A percentile compares a stretch with the other conserved stretches of the same genome.
These are phyloP conservation scores for Mus caroli DNA, from an alignment of 2,797 vertebrate genomes.

Conservation along the genomic window DNA sequence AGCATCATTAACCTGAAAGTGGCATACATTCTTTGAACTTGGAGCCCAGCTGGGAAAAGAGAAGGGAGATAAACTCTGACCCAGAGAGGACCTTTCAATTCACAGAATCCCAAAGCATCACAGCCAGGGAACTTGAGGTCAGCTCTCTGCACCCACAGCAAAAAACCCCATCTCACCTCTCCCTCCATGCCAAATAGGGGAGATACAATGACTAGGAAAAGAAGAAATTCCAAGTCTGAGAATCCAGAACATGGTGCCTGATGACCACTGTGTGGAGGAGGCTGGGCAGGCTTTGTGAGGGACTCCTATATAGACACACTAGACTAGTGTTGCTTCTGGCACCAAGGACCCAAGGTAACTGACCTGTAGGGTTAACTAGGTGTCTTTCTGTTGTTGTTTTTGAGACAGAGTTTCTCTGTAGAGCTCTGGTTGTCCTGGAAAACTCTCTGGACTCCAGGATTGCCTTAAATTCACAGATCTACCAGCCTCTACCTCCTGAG, in stretches of 20 bases:
- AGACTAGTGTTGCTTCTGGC: neutral
- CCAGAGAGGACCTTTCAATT: neutral
- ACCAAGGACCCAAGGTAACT: neutral
- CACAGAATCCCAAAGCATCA: neutral
- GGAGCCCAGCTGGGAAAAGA: neutral
- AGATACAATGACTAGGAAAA: neutral
- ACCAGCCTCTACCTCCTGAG: neutral
- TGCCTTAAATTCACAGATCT: neutral
- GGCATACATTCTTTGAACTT: neutral
- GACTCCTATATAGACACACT: neutral
- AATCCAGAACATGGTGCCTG: neutral
- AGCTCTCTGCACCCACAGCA: neutral
- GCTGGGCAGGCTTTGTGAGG: neutral
- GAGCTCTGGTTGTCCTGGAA: neutral
- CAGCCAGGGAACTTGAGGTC: neutral
- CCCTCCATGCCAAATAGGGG: neutral
- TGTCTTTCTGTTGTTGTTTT: neutral
- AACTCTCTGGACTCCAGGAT: neutral
- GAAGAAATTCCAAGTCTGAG: neutral
- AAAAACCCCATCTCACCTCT: neutral
- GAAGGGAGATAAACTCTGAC: neutral
- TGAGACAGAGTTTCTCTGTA: neutral
- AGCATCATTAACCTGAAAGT: conserved; percentile 11
- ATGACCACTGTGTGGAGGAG: neutral
- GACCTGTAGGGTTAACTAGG: neutral